Evolutionary conservation across 1,140 invertebrate species (phyloP), one percentile per base, ranked within the genome.

Genomic region (Cydia strobilella): DNA sequence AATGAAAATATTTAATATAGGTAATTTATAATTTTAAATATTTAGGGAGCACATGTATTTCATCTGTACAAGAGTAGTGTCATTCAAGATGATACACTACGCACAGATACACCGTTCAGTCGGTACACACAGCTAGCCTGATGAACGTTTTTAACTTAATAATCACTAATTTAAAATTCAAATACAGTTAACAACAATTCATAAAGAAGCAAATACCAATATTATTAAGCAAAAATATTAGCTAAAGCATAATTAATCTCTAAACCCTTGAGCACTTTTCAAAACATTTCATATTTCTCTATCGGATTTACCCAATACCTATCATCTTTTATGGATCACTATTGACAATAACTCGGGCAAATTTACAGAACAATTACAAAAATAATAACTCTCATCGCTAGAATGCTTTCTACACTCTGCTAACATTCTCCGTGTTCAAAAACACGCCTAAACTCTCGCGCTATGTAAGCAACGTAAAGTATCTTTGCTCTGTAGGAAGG

Each of bases 401-500:
- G 66, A 27, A 54, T 73, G 51, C 72, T 54, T 27, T 51, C 12
- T 23, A 73, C 20, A 73, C 54, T 73, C 72, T 42, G 23, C 72
- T 25, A 18, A 48, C 72, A 51, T 73, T 73, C 31, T 73, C 72
- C 72, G 45, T 48, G 72, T 73, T 74, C 73, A 74, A 74, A 74
- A 74, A 74, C 73, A 74, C 73, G 73, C 73, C 73, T 73, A 75
- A 75, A 69, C 66, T 76, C 66, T 65, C 74, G 69, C 72, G 75
- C 65, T 76, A 74, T 77, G 81, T 78, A 81, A 82, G 74, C 81
- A 79, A 82, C 73, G 75, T 80, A 79, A 87, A 85, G 78, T 82
- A 85, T 84, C 79, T 82, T 82, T 81, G 77, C 80, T 76, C 66
- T 80, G 79, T 79, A 76, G 76, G 78, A 83, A 87, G 85, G 84